phyloP scores from a whole-genome alignment of 2,113 vertebrate species.

The Microcebus jonahi region DNA sequence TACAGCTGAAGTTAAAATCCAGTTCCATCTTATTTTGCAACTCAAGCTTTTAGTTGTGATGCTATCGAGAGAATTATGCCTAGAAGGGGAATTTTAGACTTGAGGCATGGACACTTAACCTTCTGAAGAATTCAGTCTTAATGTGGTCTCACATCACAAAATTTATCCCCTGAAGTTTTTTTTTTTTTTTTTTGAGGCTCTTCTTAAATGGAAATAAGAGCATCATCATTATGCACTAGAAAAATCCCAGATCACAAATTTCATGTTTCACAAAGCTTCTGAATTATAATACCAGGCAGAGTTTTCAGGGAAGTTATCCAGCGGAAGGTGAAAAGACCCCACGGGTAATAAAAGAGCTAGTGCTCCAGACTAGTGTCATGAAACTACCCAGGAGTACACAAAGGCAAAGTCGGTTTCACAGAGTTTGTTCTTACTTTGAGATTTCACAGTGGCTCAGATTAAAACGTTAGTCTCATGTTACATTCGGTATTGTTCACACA shows the following conservation, averaged over 20 bases:
- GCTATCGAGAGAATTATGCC: neutral
- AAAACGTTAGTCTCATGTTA: neutral
- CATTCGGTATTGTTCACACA: neutral
- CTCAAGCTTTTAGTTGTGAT: neutral
- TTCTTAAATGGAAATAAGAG: neutral
- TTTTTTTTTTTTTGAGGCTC: neutral
- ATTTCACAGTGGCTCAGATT: neutral
- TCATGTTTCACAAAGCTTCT: slow-evolving; percentile 29
- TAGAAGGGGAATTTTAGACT: neutral
- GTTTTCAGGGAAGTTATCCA: neutral
- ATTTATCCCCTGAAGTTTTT: neutral
- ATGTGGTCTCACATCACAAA: neutral
- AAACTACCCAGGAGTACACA: neutral
- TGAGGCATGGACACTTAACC: neutral
- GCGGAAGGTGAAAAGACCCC: neutral
- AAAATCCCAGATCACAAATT: slow-evolving; percentile 43
- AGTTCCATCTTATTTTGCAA: neutral
- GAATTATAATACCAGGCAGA: neutral
- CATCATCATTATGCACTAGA: neutral
- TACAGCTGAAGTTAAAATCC: neutral
- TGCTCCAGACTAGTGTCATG: neutral
- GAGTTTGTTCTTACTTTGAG: neutral
- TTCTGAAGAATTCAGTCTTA: neutral
- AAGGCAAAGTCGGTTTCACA: neutral
- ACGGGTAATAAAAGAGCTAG: slow-evolving; percentile 21